A percentile compares a stretch with the other conserved stretches of the same genome.
Evolutionary conservation across 2,888 invertebrate genomes (phyloP).

Genomic region (Lochmaea capreae): DNA sequence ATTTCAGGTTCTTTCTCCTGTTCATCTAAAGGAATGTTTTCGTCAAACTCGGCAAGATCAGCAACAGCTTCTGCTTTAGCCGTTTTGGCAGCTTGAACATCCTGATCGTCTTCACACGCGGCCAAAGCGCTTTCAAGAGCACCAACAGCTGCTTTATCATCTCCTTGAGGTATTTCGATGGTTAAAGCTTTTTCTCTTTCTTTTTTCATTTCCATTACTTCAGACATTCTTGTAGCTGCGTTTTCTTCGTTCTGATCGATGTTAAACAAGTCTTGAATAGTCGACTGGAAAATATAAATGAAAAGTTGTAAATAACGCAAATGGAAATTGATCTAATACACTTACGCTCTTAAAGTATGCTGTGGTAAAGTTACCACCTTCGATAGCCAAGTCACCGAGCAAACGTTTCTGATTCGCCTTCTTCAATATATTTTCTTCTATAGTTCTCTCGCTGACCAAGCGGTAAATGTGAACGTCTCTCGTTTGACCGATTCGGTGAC

Average conservation of each 20-base stretch:
- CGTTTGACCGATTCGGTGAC: slow-evolving; percentile 99
- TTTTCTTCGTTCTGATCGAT: slow-evolving; percentile 76
- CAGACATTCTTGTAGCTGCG: slow-evolving; percentile 70
- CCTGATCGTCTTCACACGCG: slow-evolving; percentile 94
- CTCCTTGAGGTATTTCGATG: slow-evolving; percentile 53
- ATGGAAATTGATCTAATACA: slow-evolving; percentile 40
- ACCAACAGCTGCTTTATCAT: slow-evolving; percentile 73
- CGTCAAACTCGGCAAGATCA: slow-evolving; percentile 95
- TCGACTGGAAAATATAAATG: slow-evolving; percentile 71
- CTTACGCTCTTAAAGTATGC: slow-evolving; percentile 90
- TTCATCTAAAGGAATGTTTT: slow-evolving; percentile 89
- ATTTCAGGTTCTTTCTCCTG: slow-evolving; percentile 70
- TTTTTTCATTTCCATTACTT: slow-evolving; percentile 68
- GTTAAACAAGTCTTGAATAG: slow-evolving; percentile 92
- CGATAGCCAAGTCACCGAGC: slow-evolving; percentile 96
- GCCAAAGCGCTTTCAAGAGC: slow-evolving; percentile 86
- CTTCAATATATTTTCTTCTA: slow-evolving; percentile 99
- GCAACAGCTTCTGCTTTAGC: slow-evolving; percentile 91
- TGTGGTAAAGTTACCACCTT: slow-evolving; percentile 98
- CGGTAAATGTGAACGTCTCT: slow-evolving; percentile 99
- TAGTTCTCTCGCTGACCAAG: slow-evolving; percentile 94
- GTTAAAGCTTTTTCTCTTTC: slow-evolving; percentile 59
- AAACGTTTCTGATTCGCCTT: slow-evolving; percentile 98
- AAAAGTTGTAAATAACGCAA: neutral
- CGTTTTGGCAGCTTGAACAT: slow-evolving; percentile 89